These are phyloP conservation scores for Dicentrarchus labrax DNA, from an alignment of 2,113 vertebrate genomes.

Conservation along the genomic window DNA sequence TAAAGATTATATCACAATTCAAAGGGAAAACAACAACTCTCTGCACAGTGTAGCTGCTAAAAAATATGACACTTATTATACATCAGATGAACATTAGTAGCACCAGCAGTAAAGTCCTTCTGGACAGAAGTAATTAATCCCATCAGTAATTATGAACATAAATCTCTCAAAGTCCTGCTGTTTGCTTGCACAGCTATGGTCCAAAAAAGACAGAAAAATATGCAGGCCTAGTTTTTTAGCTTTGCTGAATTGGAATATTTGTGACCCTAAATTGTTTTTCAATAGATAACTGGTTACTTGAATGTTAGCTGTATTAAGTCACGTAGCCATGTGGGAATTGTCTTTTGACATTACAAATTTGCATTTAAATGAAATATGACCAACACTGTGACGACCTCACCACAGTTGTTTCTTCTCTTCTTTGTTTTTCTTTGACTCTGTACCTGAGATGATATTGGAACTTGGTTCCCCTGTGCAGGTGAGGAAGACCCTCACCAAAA, in stretches of 20 bases:
- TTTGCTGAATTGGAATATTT: constrained; percentile 16
- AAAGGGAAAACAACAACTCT: constrained; percentile 2
- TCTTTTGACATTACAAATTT: background rate
- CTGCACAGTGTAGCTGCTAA: background rate
- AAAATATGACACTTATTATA: constrained; percentile 17
- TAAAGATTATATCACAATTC: background rate
- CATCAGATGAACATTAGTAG: constrained; percentile 10
- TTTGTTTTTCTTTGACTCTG: constrained; percentile 9
- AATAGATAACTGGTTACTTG: background rate
- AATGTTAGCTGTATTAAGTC: background rate
- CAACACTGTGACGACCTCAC: background rate
- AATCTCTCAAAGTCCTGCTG: constrained; percentile 4
- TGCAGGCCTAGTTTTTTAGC: background rate
- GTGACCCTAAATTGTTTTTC: constrained; percentile 1
- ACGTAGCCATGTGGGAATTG: background rate
- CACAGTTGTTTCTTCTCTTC: background rate
- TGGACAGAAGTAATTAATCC: constrained; percentile 21
- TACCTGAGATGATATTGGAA: background rate
- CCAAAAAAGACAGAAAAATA: background rate
- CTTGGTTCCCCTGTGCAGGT: background rate
- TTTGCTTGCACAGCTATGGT: background rate
- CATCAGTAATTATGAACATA: constrained; percentile 23
- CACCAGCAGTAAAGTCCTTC: constrained; percentile 12
- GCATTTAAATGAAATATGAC: constrained; percentile 28
- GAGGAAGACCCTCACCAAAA: background rate